Evolutionary conservation across 2,888 invertebrate species (phyloP).

Genomic region (Hofmannophila pseudospretella): DNA sequence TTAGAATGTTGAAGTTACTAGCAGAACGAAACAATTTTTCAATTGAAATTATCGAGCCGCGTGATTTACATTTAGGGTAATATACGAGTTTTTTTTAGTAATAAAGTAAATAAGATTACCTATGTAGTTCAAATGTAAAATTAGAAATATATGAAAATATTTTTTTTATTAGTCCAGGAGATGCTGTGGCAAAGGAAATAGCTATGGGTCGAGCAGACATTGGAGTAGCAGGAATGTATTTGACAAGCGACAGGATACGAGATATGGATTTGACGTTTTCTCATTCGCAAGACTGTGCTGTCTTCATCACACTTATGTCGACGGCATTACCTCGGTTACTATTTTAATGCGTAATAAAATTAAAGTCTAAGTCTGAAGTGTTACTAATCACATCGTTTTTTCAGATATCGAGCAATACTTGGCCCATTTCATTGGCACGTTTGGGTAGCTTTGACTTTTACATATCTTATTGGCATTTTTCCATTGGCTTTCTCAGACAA

Average conservation of each 20-base stretch:
- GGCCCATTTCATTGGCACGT: constrained; percentile 91
- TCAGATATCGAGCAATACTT: constrained; percentile 87
- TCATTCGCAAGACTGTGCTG: constrained; percentile 86
- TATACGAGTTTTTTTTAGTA: too few species aligned
- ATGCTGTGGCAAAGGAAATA: constrained; percentile 79
- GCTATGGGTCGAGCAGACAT: constrained; percentile 77
- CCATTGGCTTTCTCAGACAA: constrained; percentile 86
- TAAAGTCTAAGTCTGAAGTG: background rate
- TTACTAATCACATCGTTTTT: constrained; percentile 13
- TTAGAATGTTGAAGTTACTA: constrained; percentile 80
- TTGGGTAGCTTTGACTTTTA: constrained; percentile 84
- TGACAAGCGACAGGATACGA: constrained; percentile 72
- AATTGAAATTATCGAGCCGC: constrained; percentile 81
- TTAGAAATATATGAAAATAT: too few species aligned
- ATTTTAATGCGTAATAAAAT: background rate
- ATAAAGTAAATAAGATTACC: too few species aligned
- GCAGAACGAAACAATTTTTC: constrained; percentile 84
- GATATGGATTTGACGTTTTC: constrained; percentile 80
- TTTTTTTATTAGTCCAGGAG: constrained; percentile 75
- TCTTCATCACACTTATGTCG: constrained; percentile 86
- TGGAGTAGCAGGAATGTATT: constrained; percentile 85
- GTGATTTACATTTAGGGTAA: constrained; percentile 67
- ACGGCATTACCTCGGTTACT: constrained; percentile 85
- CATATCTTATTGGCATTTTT: constrained; percentile 85
- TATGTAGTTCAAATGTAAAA: too few species aligned